Evolutionary conservation across 1,140 invertebrate genomes (phyloP).

Genomic region (Branchinecta lynchi): DNA sequence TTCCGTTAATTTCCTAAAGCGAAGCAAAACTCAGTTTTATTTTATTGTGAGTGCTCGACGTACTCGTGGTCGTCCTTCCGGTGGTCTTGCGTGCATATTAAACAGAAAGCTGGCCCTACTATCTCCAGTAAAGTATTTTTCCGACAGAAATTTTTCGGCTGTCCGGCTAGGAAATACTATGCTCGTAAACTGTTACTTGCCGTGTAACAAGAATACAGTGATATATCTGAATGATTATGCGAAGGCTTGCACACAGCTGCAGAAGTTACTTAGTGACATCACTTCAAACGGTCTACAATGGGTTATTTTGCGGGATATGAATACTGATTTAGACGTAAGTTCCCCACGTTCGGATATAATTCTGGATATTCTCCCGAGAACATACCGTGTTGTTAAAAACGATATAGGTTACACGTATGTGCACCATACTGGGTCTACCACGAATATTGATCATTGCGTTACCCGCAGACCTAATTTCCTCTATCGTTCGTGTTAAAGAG

Average conservation of each 20-base stretch:
- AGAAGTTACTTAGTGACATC: conserved; percentile 6
- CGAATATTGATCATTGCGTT: conserved; percentile 10
- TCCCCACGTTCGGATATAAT: background rate
- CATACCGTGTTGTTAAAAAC: conserved; percentile 6
- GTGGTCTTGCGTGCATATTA: no score
- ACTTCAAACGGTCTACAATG: no score
- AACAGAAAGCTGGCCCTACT: no score
- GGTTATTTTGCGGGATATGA: conserved; percentile 1
- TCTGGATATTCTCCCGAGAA: background rate
- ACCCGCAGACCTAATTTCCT: background rate
- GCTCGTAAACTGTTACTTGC: no score
- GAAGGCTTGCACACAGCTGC: conserved; percentile 4
- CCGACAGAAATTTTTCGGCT: no score
- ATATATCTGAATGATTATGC: background rate
- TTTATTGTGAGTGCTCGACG: no score
- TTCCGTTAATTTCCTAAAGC: no score
- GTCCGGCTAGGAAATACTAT: no score
- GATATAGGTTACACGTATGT: conserved; percentile 1
- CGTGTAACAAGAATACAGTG: conserved; percentile 9
- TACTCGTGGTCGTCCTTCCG: no score
- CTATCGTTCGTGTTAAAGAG: conserved; percentile 1
- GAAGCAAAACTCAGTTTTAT: no score
- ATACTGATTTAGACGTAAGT: conserved; percentile 1
- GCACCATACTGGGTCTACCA: background rate
- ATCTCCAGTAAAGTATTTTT: no score